These are phyloP conservation scores for Galaxias olidus DNA, from an alignment of 2,797 vertebrate genomes.

Conservation along the genomic window DNA sequence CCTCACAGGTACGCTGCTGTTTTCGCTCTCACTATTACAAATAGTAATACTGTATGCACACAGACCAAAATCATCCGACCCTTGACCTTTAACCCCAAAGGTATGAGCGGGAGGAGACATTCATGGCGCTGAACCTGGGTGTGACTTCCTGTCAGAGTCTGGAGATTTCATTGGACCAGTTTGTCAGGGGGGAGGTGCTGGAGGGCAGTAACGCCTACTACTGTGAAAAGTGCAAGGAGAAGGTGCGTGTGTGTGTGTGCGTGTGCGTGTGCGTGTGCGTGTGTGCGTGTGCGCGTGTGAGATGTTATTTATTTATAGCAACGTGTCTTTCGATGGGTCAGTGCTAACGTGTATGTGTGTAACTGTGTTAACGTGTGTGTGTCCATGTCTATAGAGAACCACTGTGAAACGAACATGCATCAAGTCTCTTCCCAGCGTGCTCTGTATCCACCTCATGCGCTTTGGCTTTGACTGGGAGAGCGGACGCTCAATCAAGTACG, in stretches of 20 bases:
- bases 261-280: conserved; percentile 14
- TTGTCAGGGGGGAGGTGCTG: conserved; percentile 96
- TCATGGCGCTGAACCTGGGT: conserved; percentile 97
- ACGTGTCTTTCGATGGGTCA: not conserved
- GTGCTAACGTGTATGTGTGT: not conserved
- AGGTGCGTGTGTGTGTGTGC: conserved; percentile 65
- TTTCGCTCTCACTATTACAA: not conserved
- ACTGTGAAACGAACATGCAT: conserved; percentile 98
- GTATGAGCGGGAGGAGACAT: conserved; percentile 97
- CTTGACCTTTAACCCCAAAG: conserved; percentile 56
- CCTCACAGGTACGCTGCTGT: conserved; percentile 86
- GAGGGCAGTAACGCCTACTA: conserved; percentile 99
- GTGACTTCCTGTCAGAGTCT: conserved; percentile 98
- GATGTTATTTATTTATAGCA: no score
- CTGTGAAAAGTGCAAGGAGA: conserved; percentile 99
- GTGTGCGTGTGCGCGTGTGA: not conserved
- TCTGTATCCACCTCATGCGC: conserved; percentile 98
- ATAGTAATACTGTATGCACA: no score
- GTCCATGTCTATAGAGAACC: conserved; percentile 80
- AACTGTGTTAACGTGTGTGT: conserved; percentile 7
- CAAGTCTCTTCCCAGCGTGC: conserved; percentile 91
- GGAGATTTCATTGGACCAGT: conserved; percentile 98
- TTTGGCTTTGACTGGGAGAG: conserved; percentile 99
- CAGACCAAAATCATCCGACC: not conserved
- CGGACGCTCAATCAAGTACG: conserved; percentile 97